Base-by-base conservation (phyloP, 2,888 invertebrate genomes). In the Camptogramma bilineatum region DNA sequence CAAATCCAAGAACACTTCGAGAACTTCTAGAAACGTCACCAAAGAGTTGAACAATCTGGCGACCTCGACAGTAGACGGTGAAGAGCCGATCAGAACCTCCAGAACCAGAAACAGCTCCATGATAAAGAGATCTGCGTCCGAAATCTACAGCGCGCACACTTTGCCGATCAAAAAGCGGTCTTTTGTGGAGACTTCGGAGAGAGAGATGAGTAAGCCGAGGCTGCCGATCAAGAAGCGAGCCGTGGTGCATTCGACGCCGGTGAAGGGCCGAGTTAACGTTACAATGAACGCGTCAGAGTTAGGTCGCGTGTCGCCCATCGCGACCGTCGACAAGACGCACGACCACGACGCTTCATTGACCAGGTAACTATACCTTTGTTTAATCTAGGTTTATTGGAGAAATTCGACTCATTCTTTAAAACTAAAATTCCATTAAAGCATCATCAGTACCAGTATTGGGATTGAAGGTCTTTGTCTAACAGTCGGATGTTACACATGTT, bases 111-210 rank as follows among this genome's bases (percentile, higher is more conserved):
- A 66, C 39, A 77, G 80, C 21, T 75, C 78, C 0, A n/a, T 72
- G 0, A 44, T 73, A 0, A 77, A 76, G 60, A 78, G 72, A 28
- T 82, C 84, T 0, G 79, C 82, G 0, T 75, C 83, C 0, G 80
- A 83, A 34, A 18, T 76, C 2, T 85, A 86, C 73, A 73, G 80
- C 53, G 77, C 80, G 1, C 84, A 79, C 18, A 81, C 71, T 0
- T 62, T 92, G 68, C 91, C 91, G 0, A 69, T 91, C 1, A 91
- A 91, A 71, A 91, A 91, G 75, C 73, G 91, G 0, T 90, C 88
- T 0, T 19, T 88, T 0, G 73, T 61, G 1, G 70, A 72, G 0
- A 54, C 44, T 0, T 66, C 72, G 2, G 0, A 28, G 13, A n/a
- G n/a, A n/a, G 60, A 63, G 0, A 34, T 57, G 10, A 55, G 31